Conservation (phyloP, 2,113 vertebrate genomes). For the Pollachius pollachius region DNA sequence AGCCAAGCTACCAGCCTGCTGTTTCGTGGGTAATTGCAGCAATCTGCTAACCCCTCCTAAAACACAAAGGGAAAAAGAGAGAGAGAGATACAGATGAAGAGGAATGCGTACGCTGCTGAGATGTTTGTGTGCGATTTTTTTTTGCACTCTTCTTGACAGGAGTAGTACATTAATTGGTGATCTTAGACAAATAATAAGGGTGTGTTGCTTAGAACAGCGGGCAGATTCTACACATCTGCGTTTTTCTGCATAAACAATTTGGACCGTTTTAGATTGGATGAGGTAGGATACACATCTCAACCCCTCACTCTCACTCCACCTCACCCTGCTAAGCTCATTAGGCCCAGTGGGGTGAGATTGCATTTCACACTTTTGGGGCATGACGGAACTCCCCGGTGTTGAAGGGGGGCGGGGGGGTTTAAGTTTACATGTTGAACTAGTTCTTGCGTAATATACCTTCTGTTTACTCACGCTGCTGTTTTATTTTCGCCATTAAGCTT, state of each 20-base stretch:
- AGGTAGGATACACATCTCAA: too few species aligned
- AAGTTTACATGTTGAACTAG: conserved; percentile 20
- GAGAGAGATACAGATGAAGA: too few species aligned
- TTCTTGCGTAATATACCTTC: conserved; percentile 7
- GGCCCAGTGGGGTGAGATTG: too few species aligned
- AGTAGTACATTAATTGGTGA: conserved; percentile 53
- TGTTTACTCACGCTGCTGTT: conserved; percentile 16
- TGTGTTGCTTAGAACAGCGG: conserved; percentile 34
- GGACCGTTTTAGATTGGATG: too few species aligned
- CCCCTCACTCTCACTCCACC: too few species aligned
- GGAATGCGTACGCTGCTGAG: conserved; percentile 18
- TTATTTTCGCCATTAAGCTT: conserved; percentile 21
- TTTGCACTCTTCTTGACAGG: conserved; percentile 35
- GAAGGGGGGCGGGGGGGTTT: not conserved
- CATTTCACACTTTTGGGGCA: too few species aligned
- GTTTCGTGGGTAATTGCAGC: conserved; percentile 56
- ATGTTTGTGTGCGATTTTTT: not conserved
- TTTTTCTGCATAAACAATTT: conserved; percentile 8
- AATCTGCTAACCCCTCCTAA: conserved; percentile 46
- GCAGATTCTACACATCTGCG: conserved; percentile 38
- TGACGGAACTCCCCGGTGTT: too few species aligned
- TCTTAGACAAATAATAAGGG: conserved; percentile 53
- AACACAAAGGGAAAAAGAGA: conserved; percentile 33
- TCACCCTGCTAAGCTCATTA: too few species aligned
- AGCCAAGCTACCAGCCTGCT: conserved; percentile 62